Evolutionary conservation across 2,113 vertebrate species (phyloP), one percentile per base, ranked within the genome.

Genomic region (Spheniscus mendiculus): DNA sequence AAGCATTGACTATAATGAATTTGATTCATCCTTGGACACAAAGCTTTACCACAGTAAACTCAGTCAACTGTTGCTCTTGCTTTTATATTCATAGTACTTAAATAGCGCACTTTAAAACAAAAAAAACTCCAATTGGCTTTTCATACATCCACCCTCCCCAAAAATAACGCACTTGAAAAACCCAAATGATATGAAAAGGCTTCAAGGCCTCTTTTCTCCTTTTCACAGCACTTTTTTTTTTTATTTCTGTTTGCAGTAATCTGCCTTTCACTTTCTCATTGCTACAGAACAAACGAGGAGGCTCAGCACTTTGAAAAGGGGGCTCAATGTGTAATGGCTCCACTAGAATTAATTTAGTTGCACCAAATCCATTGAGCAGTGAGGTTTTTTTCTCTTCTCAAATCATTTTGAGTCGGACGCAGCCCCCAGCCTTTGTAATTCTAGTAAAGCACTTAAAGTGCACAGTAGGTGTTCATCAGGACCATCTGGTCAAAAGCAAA

Each of bases 401-500:
- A 98, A 99, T 99, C 98, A 99, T 98, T 98, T 99, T 98, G 99
- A 98, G 98, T 98, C 98, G 97, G 96, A 99, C 97, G 98, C 99
- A 99, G 98, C 98, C 98, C 98, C 98, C 98, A 98, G 99, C 98
- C 99, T 99, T 99, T 99, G 99, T 99, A 99, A 99, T 99, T 99
- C 99, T 99, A 98, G 99, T 99, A 99, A 99, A 99, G 99, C 99
- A 99, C 99, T 99, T 99, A 99, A 99, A 99, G 99, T 99, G 99
- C 99, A 99, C 99, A 99, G 99, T 99, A 99, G 99, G 99, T 99
- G 99, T 99, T 99, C 99, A 99, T 99, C 99, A 99, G 99, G 99
- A 99, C 99, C 99, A 99, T 99, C 99, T 99, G 99, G 99, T 99
- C 98, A 98, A 99, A 99, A 98, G 98, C 98, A 99, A 99, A 99